Base-by-base conservation (phyloP, 2,113 vertebrate genomes). In the Trematomus loennbergii region DNA sequence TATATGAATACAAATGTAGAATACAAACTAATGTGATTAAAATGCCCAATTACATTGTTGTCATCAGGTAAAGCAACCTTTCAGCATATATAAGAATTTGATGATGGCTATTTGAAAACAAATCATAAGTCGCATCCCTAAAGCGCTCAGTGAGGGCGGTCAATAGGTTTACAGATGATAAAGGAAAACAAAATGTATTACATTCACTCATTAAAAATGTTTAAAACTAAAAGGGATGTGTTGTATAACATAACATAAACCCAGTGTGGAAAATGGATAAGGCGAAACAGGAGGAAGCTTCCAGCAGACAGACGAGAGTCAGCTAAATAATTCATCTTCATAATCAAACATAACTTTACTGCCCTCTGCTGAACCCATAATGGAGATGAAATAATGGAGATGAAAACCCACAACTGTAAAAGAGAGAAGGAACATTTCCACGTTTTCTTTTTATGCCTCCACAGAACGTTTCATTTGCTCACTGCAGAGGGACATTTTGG, bases 241-340 rank as follows among this genome's bases (percentile, higher is more conserved):
- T 68, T 69, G 17, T 4, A 7, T 43, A 40, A 8, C 15, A 58
- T 33, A 7, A 57, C 59, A 49, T 33, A 59, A 57, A 49, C 9
- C 25, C 18, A 18, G 15, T 2, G 8, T 11, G 15, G n/a, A 18
- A 73, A 60, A 75, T 4, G 3, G 9, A 58, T 17, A 15, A 22
- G 20, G 20, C 3, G 1, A 55, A 20, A 18, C 58, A 54, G 61
- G 43, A 29, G n/a, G 49, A 65, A 58, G 46, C 55, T 43, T 63
- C 25, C 15, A 20, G 65, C 25, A 60, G 45, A 81, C 46, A 84
- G 72, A 79, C 46, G 53, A 9, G 61, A 69, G 69, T 75, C 57
- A 50, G 59, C n/a, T 87, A 65, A 91, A 91, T 89, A 68, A 91
- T 89, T 92, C 20, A 89, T 75, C 69, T 52, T 70, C 9, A 69